Evolutionary conservation across 2,888 invertebrate species (phyloP), one percentile per base, ranked within the genome.

Genomic region (Drosophila melanocephala): DNA sequence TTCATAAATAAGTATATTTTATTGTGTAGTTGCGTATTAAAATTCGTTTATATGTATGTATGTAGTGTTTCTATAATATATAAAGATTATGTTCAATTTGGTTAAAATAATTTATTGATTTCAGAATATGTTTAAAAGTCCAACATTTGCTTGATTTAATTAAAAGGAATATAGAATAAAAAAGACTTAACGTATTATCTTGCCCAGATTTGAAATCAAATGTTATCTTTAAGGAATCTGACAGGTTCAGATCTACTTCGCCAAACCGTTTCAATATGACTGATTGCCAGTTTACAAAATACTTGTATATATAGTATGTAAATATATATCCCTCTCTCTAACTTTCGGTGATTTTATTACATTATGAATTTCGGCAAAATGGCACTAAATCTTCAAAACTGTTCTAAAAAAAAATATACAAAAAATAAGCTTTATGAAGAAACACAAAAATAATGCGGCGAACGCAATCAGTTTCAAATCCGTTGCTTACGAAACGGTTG

Each of bases 101-200:
- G 83, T 90, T 83, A 91, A 89, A 91, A 91, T 88, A 88, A 88
- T 89, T 88, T 87, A 87, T 89, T 89, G 87, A 73, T 77, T 78
- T 82, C 78, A 71, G 69, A 89, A 90, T 75, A 71, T 70, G 69
- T 72, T 75, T 84, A 22, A 77, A 85, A 70, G 72, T 70, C 70
- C 77, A 80, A 77, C 73, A 77, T 70, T 79, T 71, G 66, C 69
- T 79, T 77, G 63, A 72, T 52, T 77, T 69, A 71, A 72, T 89
- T 79, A 74, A 82, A 79, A 72, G 62, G 39, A n/a, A 57, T 35
- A 47, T 74, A 56, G 69, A 72, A 44, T 58, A 58, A 87, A 81
- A 88, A 63, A 66, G 77, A 70, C 87, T 84, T 84, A 89, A 84
- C 32, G 67, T 90, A 87, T 75, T 77, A 63, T 75, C 61, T 63